Conservation (phyloP, 2,888 invertebrate genomes). For the Dolichopus griseipennis region DNA sequence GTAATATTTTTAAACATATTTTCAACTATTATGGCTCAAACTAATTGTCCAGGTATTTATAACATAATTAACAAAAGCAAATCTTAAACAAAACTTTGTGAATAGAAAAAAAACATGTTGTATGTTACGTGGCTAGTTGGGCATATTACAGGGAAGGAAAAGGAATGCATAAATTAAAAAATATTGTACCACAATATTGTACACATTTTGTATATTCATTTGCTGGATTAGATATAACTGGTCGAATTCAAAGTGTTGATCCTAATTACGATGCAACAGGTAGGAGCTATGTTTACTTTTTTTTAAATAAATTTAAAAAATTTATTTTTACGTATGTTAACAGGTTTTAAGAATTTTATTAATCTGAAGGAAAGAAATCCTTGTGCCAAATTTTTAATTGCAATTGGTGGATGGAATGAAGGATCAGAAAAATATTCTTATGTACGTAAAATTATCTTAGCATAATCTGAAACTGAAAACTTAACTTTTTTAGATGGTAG, state of each 20-base stretch:
- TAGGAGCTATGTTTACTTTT: neutral
- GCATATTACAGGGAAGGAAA: conserved; percentile 41
- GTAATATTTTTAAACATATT: too few species aligned
- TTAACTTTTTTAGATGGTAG: conserved; percentile 42
- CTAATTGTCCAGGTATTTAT: neutral
- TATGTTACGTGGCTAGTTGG: conserved; percentile 48
- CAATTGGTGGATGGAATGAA: conserved; percentile 48
- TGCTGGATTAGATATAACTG: conserved; percentile 43
- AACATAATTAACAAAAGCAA: too few species aligned
- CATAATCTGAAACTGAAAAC: too few species aligned
- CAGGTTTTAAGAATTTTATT: conserved; percentile 36
- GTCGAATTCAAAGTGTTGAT: conserved; percentile 43
- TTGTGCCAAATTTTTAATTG: conserved; percentile 42
- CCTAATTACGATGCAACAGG: conserved; percentile 33
- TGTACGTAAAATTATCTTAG: conserved; percentile 30
- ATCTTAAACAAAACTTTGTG: too few species aligned
- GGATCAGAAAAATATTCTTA: conserved; percentile 43
- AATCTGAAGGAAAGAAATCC: conserved; percentile 41
- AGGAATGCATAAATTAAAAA: conserved; percentile 40
- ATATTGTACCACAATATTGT: conserved; percentile 45
- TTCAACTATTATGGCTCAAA: too few species aligned
- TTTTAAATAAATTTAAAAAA: neutral
- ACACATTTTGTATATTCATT: conserved; percentile 49
- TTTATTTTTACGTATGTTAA: neutral
- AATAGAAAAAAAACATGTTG: conserved; percentile 27